These are phyloP conservation scores for Chiloscyllium punctatum DNA, from an alignment of 2,797 vertebrate species.

Conservation along the genomic window DNA sequence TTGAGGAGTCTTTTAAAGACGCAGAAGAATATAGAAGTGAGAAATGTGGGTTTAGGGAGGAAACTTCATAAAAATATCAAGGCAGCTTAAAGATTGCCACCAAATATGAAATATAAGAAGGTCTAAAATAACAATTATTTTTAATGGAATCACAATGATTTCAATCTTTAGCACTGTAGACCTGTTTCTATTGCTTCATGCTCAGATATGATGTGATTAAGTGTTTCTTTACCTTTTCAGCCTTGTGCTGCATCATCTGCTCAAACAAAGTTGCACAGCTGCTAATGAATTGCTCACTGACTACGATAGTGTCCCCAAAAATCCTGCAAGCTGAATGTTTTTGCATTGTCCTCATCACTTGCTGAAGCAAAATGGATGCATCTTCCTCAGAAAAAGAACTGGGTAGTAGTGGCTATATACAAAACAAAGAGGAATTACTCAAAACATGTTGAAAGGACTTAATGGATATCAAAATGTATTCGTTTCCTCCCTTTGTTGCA, in stretches of 20 bases:
- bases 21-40: background rate
- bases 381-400: conserved; percentile 83
- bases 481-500: background rate
- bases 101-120: background rate
- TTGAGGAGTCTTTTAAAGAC: background rate
- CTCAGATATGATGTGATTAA: background rate
- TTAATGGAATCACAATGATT: background rate
- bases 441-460: background rate
- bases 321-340: conserved; percentile 66
- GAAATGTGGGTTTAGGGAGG: background rate
- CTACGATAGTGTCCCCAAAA: conserved; percentile 71
- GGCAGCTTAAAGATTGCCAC: background rate
- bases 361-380: conserved; percentile 74
- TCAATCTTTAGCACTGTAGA: background rate
- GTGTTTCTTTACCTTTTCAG: conserved; percentile 70
- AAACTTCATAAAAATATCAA: too few relatives aligned
- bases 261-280: conserved; percentile 72
- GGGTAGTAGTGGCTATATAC: conserved; percentile 73
- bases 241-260: conserved; percentile 80
- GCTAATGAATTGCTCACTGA: conserved; percentile 86
- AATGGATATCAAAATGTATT: background rate
- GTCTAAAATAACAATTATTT: background rate
- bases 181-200: background rate
- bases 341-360: conserved; percentile 76
- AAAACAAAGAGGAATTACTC: conserved; percentile 7